Evolutionary conservation across 2,113 vertebrate species (phyloP).

Genomic region (Numenius arquata): DNA sequence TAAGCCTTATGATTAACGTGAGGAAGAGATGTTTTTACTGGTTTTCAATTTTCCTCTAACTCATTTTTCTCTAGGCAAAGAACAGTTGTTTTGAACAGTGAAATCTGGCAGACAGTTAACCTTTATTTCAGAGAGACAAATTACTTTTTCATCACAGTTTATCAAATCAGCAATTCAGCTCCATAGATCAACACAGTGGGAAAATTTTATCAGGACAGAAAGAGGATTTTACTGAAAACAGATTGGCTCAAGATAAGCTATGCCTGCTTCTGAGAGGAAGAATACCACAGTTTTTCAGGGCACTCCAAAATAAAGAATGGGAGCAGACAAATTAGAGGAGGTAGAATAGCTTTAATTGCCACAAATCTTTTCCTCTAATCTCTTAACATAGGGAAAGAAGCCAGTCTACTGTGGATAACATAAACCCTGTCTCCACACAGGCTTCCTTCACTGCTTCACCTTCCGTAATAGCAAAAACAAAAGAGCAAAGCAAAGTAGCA

Average conservation of each 20-base stretch:
- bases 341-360: not conserved
- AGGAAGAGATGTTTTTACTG: not conserved
- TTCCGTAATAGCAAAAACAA: not conserved
- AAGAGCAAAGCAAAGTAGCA: not conserved
- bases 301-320: not conserved
- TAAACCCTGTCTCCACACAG: not conserved
- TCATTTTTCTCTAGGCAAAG: constrained; percentile 29
- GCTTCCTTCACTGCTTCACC: not conserved
- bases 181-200: not conserved
- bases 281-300: not conserved
- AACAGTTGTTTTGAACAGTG: constrained; percentile 49
- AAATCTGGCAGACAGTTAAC: constrained; percentile 52
- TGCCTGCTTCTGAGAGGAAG: not conserved
- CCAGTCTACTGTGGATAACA: not conserved
- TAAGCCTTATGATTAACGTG: not conserved
- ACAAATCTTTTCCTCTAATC: not conserved
- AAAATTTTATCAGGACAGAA: not conserved
- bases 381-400: fast-evolving
- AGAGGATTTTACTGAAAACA: not conserved
- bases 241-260: not conserved
- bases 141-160: constrained; percentile 50
- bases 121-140: constrained; percentile 62
- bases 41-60: not conserved
- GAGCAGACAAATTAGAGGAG: not conserved
- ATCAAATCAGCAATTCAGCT: constrained; percentile 45